Conservation (phyloP, 2,888 invertebrate genomes). For the Beris chalybata region DNA sequence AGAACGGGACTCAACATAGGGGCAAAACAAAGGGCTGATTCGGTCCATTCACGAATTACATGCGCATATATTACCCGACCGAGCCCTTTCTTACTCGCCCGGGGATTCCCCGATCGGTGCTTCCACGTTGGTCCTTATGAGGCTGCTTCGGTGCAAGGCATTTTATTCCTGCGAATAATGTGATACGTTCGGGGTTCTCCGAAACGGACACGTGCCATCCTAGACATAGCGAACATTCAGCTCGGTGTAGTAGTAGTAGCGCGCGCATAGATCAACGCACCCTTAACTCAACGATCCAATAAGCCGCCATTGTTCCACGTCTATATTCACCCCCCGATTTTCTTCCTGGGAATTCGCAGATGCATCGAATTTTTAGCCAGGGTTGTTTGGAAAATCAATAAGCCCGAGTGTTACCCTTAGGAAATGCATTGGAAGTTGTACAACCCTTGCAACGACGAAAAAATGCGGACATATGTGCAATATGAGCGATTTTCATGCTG, state of each 20-base stretch:
- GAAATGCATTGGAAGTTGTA: too few relatives aligned
- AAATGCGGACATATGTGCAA: too few relatives aligned
- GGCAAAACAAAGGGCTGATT: conserved; percentile 17
- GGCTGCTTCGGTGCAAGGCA: background rate
- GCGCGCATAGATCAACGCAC: conserved; percentile 27
- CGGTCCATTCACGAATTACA: background rate
- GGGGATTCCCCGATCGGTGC: background rate
- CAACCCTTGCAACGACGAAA: too few relatives aligned
- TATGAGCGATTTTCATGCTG: too few relatives aligned
- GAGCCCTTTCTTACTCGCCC: background rate
- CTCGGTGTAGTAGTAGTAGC: background rate
- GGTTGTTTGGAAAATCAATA: background rate
- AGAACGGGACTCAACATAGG: conserved; percentile 16
- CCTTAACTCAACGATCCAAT: conserved; percentile 27
- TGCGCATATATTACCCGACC: conserved; percentile 9
- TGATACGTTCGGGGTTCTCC: background rate
- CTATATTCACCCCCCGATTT: conserved; percentile 26
- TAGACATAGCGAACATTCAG: background rate
- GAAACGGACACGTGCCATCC: conserved; percentile 29
- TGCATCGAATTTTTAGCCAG: conserved; percentile 7
- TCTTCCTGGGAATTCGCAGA: conserved; percentile 15
- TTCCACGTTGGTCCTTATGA: conserved; percentile 1
- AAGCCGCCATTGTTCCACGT: conserved; percentile 24
- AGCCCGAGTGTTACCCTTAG: too few relatives aligned
- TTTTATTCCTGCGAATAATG: background rate